Evolutionary conservation across 2,113 vertebrate species (phyloP).

Genomic region (Pontoporia blainvillei): DNA sequence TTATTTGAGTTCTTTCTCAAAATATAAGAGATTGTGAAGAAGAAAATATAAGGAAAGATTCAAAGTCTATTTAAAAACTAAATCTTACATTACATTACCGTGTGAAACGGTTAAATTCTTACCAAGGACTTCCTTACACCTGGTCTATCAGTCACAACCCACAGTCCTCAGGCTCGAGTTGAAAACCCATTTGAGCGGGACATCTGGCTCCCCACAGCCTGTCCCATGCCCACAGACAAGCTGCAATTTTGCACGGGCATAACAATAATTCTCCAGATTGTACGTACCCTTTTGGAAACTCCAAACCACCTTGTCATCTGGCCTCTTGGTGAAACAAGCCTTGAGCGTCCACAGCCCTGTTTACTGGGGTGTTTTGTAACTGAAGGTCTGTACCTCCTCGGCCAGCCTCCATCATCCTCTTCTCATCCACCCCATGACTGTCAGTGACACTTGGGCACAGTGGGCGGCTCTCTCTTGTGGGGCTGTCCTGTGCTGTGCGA

Average conservation of each 20-base stretch:
- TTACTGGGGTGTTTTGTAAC: not conserved
- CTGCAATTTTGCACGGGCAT: fast-evolving
- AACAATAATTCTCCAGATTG: too few species aligned
- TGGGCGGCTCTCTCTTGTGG: fast-evolving
- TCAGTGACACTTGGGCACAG: not conserved
- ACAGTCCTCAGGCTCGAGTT: not conserved
- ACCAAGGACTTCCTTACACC: not conserved
- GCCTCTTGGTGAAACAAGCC: not conserved
- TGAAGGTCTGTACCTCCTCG: too few species aligned
- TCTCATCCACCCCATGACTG: too few species aligned
- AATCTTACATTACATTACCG: not conserved
- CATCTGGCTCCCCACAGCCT: not conserved
- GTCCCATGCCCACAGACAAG: not conserved
- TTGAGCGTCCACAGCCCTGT: not conserved
- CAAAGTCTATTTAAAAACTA: not conserved
- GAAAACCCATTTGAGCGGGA: not conserved
- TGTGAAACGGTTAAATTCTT: not conserved
- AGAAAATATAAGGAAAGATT: not conserved
- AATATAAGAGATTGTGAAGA: not conserved
- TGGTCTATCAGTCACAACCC: not conserved
- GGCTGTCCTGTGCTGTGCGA: not conserved
- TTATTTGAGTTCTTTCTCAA: not conserved
- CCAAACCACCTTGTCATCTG: fast-evolving
- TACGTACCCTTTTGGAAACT: not conserved
- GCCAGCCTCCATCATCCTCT: fast-evolving